phyloP scores from a whole-genome alignment of 1,140 invertebrate species.

The Trialeurodes vaporariorum region DNA sequence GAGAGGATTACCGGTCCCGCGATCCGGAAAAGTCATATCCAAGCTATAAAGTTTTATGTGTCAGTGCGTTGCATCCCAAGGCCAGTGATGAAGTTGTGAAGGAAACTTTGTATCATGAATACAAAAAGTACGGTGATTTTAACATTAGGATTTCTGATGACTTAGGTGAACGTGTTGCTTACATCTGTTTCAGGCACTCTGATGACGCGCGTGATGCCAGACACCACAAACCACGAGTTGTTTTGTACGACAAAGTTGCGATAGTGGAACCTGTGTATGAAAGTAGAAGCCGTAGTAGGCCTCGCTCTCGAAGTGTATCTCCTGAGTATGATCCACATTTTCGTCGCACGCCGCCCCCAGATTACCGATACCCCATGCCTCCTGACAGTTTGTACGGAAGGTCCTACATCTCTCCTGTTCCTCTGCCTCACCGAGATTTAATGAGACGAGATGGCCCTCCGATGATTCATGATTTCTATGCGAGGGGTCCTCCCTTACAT shows the following conservation, averaged over 20 bases:
- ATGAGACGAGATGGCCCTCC: constrained; percentile 51
- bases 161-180: constrained; percentile 80
- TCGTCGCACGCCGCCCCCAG: constrained; percentile 51
- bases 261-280: constrained; percentile 90
- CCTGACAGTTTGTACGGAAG: constrained; percentile 57
- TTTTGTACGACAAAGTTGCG: constrained; percentile 87
- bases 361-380: constrained; percentile 47
- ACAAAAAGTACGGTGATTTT: constrained; percentile 90
- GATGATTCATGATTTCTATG: constrained; percentile 55
- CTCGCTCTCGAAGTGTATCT: constrained; percentile 31
- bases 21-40: constrained; percentile 46
- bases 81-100: constrained; percentile 84
- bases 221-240: constrained; percentile 77
- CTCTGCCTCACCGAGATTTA: constrained; percentile 49
- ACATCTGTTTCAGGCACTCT: constrained; percentile 84
- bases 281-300: constrained; percentile 45
- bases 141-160: constrained; percentile 84
- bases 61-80: constrained; percentile 83
- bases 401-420: constrained; percentile 55
- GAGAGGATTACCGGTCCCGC: constrained; percentile 52
- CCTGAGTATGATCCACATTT: constrained; percentile 64
- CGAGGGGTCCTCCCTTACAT: constrained; percentile 55
- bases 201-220: constrained; percentile 91
- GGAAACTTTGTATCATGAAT: constrained; percentile 84
- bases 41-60: constrained; percentile 86